Conservation (phyloP, 2,888 invertebrate species). For the Craniophora ligustri region DNA sequence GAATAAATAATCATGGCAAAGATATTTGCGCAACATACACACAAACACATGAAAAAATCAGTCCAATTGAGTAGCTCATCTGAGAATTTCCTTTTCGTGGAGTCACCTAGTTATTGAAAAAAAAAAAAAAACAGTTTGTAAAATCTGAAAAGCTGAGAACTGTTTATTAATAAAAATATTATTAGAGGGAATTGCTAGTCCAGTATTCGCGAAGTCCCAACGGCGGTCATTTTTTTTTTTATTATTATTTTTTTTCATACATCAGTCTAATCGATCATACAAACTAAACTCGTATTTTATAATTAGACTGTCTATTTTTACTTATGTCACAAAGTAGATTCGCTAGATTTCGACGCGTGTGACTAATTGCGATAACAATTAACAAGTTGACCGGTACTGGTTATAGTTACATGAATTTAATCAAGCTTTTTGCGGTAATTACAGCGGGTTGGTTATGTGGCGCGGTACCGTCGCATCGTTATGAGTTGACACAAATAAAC, state of each 20-base stretch:
- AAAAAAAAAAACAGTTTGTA: too few species aligned
- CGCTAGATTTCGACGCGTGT: constrained; percentile 4
- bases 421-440: constrained; percentile 50
- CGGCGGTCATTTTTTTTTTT: too few species aligned
- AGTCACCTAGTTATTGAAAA: too few species aligned
- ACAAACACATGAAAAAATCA: too few species aligned
- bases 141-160: neutral
- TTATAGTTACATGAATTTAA: constrained; percentile 34
- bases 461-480: constrained; percentile 41
- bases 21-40: too few species aligned
- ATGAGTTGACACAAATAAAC: constrained; percentile 66
- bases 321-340: neutral
- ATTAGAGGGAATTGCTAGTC: neutral
- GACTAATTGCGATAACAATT: constrained; percentile 28
- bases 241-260: too few species aligned
- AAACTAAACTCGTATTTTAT: neutral
- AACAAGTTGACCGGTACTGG: constrained; percentile 20
- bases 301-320: neutral
- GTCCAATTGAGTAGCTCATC: too few species aligned
- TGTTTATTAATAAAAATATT: neutral
- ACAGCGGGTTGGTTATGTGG: constrained; percentile 47
- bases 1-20: too few species aligned
- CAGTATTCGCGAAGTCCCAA: too few species aligned
- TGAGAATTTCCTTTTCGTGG: too few species aligned
- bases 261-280: too few species aligned